Base-by-base conservation (phyloP, 2,797 vertebrate genomes). In the Hemitrygon akajei region DNA sequence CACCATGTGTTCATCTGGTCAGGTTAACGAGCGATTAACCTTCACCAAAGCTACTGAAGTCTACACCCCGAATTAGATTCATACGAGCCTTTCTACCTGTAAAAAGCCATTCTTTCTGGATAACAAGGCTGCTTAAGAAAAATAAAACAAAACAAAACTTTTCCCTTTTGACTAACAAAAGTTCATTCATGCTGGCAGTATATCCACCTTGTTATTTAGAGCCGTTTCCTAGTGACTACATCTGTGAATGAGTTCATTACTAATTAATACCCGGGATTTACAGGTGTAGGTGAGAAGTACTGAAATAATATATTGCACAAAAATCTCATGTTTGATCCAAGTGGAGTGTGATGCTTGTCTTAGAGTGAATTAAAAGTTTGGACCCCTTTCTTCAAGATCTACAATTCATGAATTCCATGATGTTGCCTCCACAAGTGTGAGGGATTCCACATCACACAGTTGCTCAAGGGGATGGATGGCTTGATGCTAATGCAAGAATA, bases 11-110 rank as follows among this genome's bases (percentile, higher is more conserved):
- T 97, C 97, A 96, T 97, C 96, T 96, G 95, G 95, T 96, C 96
- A 95, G 96, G 96, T 97, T 97, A 97, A 97, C 97, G 96, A 95
- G 97, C 97, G 96, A 98, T 98, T 98, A 98, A 97, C 94, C 94
- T 95, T 95, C 95, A 95, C 96, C 96, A 96, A 96, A 95, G 95
- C 94, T 95, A 93, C 95, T 95, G 94, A 94, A 95, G 96, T 95
- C 95, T 96, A 95, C 95, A 96, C 95, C 95, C 95, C 95, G 95
- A 93, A 96, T 96, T 96, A 95, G 95, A 95, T 94, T 95, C 95
- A 94, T 94, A 95, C 94, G 94, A 89, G 60, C 60, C 86, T 69
- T 89, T 89, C 86, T 89, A 89, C 86, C 86, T 89, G 86, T 89
- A 37, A 89, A 66, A 89, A 89, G 86, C 86, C 60, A 89, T 89